phyloP scores from a whole-genome alignment of 1,140 invertebrate genomes.

The Colletes gigas region DNA sequence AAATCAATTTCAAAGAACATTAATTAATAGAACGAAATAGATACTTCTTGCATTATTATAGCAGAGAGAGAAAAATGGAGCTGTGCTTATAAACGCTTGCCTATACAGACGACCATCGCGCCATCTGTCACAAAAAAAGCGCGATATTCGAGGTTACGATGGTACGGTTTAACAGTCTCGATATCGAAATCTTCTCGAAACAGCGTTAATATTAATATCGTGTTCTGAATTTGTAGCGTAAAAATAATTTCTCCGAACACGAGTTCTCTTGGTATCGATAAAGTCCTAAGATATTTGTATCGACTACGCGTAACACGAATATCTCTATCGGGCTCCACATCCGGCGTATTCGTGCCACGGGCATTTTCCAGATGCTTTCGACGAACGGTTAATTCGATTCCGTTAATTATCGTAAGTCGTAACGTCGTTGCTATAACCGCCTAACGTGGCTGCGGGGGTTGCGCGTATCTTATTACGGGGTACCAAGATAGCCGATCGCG shows the following conservation, averaged over 20 bases:
- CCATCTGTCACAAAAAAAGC: no score
- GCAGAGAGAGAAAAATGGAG: no score
- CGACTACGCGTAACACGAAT: not conserved
- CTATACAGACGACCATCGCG: no score
- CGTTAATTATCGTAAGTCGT: slow-evolving; percentile 15
- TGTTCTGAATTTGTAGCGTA: not conserved
- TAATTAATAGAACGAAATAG: no score
- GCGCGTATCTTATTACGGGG: not conserved
- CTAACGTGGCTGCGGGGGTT: not conserved
- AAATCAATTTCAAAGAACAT: no score
- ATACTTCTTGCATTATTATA: no score
- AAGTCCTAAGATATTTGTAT: not conserved
- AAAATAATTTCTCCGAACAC: no score
- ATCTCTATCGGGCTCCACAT: not conserved
- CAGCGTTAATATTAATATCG: not conserved
- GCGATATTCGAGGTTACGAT: no score
- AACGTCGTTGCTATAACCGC: not conserved
- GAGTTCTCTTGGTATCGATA: no score
- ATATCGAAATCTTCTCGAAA: not conserved
- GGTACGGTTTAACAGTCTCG: not conserved
- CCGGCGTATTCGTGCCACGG: not conserved
- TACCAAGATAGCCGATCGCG: not conserved
- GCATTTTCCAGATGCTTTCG: not conserved
- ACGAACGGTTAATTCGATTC: slow-evolving; percentile 15
- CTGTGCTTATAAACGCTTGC: no score